These are phyloP conservation scores for Thamnophis elegans DNA, from an alignment of 2,797 vertebrate genomes.

Conservation along the genomic window DNA sequence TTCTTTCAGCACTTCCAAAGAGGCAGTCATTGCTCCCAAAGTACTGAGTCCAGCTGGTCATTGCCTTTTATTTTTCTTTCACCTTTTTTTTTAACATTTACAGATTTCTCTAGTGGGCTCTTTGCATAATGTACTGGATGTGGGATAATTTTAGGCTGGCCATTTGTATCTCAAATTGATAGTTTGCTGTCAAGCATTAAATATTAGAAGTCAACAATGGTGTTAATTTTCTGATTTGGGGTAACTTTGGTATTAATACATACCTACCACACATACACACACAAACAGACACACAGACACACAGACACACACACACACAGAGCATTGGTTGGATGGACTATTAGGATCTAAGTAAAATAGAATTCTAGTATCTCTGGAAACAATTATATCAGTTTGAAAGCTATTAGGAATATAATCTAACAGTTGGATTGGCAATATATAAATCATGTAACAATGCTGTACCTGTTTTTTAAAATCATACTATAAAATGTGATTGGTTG, in stretches of 20 bases:
- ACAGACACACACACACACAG: too few relatives aligned
- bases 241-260: not conserved
- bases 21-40: not conserved
- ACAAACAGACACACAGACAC: too few relatives aligned
- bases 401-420: too few relatives aligned
- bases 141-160: not conserved
- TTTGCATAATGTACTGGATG: not conserved
- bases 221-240: not conserved
- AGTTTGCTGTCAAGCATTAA: not conserved
- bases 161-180: not conserved
- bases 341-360: too few relatives aligned
- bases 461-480: too few relatives aligned
- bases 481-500: too few relatives aligned
- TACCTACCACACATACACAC: too few relatives aligned
- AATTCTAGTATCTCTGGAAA: not conserved
- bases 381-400: not conserved
- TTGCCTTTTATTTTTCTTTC: not conserved
- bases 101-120: not conserved
- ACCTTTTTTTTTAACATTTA: not conserved
- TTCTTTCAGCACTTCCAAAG: not conserved
- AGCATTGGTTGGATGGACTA: too few relatives aligned
- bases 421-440: too few relatives aligned
- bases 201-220: not conserved
- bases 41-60: not conserved
- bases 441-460: too few relatives aligned